A percentile compares a stretch with the other conserved stretches of the same genome.
Conservation (phyloP, 2,888 invertebrate species). For the Seira ritae region DNA sequence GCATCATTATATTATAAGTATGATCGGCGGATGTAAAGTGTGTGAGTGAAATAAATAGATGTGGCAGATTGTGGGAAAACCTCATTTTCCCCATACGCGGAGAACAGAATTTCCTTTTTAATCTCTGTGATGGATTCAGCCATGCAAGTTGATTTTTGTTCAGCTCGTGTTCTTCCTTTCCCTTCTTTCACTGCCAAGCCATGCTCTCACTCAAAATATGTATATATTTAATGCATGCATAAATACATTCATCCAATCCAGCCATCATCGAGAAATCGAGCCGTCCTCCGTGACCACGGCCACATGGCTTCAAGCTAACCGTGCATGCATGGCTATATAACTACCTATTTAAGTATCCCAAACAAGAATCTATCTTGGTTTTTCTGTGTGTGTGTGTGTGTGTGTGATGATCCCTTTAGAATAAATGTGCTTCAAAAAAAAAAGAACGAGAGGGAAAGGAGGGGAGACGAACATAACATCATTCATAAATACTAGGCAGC, state of each 20-base stretch:
- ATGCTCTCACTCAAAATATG: slow-evolving; percentile 57
- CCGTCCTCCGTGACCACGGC: slow-evolving; percentile 32
- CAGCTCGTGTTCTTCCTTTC: not conserved
- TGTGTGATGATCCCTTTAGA: slow-evolving; percentile 58
- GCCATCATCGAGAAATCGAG: not conserved
- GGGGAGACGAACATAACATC: slow-evolving; percentile 55
- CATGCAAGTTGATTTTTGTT: slow-evolving; percentile 38
- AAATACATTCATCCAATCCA: slow-evolving; percentile 37
- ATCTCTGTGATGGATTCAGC: slow-evolving; percentile 63
- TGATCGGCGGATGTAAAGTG: not conserved
- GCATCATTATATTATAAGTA: not conserved
- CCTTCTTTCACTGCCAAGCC: slow-evolving; percentile 42
- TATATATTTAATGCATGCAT: slow-evolving; percentile 66
- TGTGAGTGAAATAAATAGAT: slow-evolving; percentile 52
- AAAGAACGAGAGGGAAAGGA: slow-evolving; percentile 35
- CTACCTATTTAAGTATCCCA: too few relatives aligned
- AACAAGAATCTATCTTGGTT: slow-evolving; percentile 29
- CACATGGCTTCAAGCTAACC: slow-evolving; percentile 60
- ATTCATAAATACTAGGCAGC: slow-evolving; percentile 64
- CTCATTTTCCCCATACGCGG: slow-evolving; percentile 31
- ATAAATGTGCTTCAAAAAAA: slow-evolving; percentile 43
- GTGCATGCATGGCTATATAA: slow-evolving; percentile 56
- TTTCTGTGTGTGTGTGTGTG: slow-evolving; percentile 38
- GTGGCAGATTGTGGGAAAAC: slow-evolving; percentile 60
- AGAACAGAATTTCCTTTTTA: slow-evolving; percentile 56